Conservation (phyloP, 2,888 invertebrate genomes). For the Erannis defoliaria region DNA sequence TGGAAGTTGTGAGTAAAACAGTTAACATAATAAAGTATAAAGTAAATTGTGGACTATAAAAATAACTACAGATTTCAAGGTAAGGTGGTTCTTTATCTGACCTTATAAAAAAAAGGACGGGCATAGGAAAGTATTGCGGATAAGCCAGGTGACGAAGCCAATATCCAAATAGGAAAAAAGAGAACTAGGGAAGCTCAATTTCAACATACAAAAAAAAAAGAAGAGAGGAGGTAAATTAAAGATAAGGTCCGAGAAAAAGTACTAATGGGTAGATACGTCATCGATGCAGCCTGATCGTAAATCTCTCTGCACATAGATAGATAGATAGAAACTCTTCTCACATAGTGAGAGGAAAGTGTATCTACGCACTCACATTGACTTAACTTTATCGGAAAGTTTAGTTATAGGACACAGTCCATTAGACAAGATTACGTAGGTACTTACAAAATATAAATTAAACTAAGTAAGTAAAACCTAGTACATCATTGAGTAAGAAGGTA, state of each 20-base stretch:
- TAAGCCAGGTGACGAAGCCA: background rate
- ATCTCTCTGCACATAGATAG: conserved; percentile 49
- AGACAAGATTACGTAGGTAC: background rate
- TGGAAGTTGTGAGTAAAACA: background rate
- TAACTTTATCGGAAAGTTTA: conserved; percentile 43
- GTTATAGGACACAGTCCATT: conserved; percentile 12
- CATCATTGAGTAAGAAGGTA: too few species aligned
- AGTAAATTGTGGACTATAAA: too few species aligned
- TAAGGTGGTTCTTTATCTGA: too few species aligned
- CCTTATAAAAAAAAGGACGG: too few species aligned
- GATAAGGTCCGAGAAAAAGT: conserved; percentile 45
- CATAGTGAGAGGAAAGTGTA: too few species aligned
- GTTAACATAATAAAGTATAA: background rate
- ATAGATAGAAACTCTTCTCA: too few species aligned
- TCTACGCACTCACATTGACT: conserved; percentile 10
- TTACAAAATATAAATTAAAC: background rate
- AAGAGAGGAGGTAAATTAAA: background rate
- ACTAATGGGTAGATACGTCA: background rate
- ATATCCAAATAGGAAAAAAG: background rate
- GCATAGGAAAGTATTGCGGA: too few species aligned
- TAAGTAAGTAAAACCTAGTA: too few species aligned
- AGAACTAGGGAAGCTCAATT: too few species aligned
- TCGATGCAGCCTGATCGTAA: conserved; percentile 57
- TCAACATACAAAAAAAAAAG: background rate
- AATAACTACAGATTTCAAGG: too few species aligned